A percentile compares a stretch with the other conserved stretches of the same genome.
Conservation (phyloP, 2,113 vertebrate genomes). For the Electrona antarctica region DNA sequence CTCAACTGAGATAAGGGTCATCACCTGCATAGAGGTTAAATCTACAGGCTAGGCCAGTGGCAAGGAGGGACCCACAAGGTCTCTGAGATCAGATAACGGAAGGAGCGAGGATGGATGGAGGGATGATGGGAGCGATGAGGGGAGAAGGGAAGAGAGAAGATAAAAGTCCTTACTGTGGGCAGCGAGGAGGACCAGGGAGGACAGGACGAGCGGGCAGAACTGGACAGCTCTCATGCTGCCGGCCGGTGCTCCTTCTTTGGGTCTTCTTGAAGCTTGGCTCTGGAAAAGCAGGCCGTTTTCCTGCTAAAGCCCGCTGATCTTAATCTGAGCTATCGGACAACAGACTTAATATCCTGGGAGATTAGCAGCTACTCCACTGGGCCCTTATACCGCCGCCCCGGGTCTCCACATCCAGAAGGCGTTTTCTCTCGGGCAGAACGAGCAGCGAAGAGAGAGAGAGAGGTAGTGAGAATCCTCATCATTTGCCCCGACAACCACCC, state of each 20-base stretch:
- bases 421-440: slow-evolving; percentile 25
- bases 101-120: not conserved
- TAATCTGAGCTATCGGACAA: slow-evolving; percentile 75
- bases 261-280: slow-evolving; percentile 58
- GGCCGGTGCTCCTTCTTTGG: slow-evolving; percentile 48
- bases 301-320: slow-evolving; percentile 73
- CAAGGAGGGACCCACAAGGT: not conserved
- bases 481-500: slow-evolving; percentile 11
- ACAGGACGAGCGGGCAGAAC: slow-evolving; percentile 68
- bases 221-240: slow-evolving; percentile 77
- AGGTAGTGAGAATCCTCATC: slow-evolving; percentile 3
- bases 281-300: slow-evolving; percentile 76
- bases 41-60: not conserved
- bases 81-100: not conserved
- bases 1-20: not conserved
- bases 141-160: not conserved
- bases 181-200: slow-evolving; percentile 70
- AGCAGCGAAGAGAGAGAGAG: slow-evolving; percentile 8
- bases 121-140: not conserved
- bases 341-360: slow-evolving; percentile 73
- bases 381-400: slow-evolving; percentile 19
- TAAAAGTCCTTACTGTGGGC: slow-evolving; percentile 77
- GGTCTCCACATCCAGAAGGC: slow-evolving; percentile 4
- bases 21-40: not conserved
- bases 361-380: slow-evolving; percentile 72